phyloP scores from a whole-genome alignment of 2,113 vertebrate genomes.

The Grammomys dolichurus region DNA sequence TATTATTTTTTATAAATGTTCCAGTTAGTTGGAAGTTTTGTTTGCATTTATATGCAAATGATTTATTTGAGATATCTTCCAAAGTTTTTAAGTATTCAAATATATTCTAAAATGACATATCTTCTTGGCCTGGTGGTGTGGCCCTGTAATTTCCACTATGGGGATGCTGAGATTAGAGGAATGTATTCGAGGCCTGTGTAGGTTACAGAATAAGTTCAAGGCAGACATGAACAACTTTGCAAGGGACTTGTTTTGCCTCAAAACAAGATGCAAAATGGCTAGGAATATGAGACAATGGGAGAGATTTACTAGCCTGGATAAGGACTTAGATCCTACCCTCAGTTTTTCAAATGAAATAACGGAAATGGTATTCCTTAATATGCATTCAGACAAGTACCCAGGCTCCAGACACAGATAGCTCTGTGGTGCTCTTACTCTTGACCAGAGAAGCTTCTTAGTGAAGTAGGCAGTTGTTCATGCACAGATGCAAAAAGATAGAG shows the following conservation, averaged over 20 bases:
- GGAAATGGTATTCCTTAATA: conserved; percentile 5
- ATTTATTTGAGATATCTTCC: conserved; percentile 2
- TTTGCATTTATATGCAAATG: not conserved
- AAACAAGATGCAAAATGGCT: not conserved
- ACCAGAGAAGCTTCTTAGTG: not conserved
- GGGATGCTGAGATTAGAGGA: not conserved
- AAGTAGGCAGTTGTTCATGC: not conserved
- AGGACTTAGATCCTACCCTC: not conserved
- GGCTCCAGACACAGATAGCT: not conserved
- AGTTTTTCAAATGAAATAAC: not conserved
- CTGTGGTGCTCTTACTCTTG: not conserved
- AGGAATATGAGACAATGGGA: not conserved
- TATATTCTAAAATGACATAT: not conserved
- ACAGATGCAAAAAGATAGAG: not conserved
- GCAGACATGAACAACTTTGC: not conserved
- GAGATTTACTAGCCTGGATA: not conserved
- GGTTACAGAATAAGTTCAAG: not conserved
- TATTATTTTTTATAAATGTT: not conserved
- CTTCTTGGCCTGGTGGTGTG: not conserved
- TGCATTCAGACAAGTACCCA: no score
- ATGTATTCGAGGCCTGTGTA: not conserved
- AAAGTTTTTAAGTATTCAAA: not conserved
- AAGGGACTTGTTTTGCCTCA: not conserved
- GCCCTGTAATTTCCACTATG: not conserved
- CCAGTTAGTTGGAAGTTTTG: not conserved